Evolutionary conservation across 2,797 vertebrate genomes (phyloP).

Genomic region (Coranthus polyacanthus): DNA sequence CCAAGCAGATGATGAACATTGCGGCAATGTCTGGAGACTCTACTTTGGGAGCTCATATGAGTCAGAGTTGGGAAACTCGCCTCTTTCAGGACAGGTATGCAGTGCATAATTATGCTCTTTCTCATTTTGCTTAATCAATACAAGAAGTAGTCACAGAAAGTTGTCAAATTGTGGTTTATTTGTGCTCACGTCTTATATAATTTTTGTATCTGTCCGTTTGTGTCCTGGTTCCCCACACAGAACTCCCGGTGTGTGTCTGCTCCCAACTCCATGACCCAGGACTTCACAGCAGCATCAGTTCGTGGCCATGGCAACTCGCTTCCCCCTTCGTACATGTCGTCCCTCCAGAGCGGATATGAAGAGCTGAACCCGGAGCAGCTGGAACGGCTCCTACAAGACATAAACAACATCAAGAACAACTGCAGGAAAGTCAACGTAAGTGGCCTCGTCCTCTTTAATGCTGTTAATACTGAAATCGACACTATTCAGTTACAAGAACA

Average conservation of each 20-base stretch:
- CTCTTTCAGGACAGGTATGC: constrained; percentile 88
- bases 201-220: not conserved
- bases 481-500: too few species aligned
- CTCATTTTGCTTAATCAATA: too few species aligned
- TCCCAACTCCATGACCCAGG: constrained; percentile 86
- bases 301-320: constrained; percentile 80
- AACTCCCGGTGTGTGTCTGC: constrained; percentile 90
- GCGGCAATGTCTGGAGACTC: constrained; percentile 91
- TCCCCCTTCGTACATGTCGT: constrained; percentile 83
- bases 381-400: constrained; percentile 87
- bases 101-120: not conserved
- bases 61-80: constrained; percentile 91
- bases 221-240: constrained; percentile 56
- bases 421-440: constrained; percentile 86
- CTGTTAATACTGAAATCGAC: too few species aligned
- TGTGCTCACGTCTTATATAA: not conserved
- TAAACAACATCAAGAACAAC: constrained; percentile 86
- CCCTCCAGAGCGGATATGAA: constrained; percentile 87
- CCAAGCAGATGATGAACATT: constrained; percentile 82
- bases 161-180: not conserved
- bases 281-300: constrained; percentile 79
- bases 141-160: too few species aligned
- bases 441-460: not conserved
- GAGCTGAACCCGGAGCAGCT: constrained; percentile 88
- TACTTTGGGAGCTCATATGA: constrained; percentile 98